Conservation (phyloP, 1,140 invertebrate species). For the Ceratosolen solmsi region DNA sequence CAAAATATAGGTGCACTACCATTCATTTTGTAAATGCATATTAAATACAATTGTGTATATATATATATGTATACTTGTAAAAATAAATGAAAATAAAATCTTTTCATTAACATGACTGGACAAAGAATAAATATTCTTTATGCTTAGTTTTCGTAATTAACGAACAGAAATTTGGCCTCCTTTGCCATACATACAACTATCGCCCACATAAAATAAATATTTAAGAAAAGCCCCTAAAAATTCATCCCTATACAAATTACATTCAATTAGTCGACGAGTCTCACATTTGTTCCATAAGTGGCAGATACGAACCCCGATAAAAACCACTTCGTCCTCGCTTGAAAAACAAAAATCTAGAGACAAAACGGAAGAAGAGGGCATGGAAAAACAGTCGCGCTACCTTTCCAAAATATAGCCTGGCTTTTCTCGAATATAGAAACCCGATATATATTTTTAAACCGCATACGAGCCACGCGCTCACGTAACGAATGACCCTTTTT, state of each 20-base stretch:
- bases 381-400: background rate
- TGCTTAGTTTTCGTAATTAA: background rate
- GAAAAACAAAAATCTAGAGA: background rate
- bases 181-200: background rate
- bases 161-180: background rate
- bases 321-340: background rate
- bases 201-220: background rate
- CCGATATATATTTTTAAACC: slow-evolving; percentile 25
- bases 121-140: no score
- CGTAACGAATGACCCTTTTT: slow-evolving; percentile 27
- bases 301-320: background rate
- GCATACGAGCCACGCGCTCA: background rate
- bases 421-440: slow-evolving; percentile 1
- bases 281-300: background rate
- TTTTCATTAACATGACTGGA: no score
- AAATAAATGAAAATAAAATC: no score
- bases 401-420: background rate
- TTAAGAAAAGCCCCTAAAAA: background rate
- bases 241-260: background rate
- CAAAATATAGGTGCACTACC: no score
- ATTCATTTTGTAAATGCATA: no score
- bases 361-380: background rate
- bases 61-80: no score
- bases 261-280: slow-evolving; percentile 26
- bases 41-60: no score